Evolutionary conservation across 2,888 invertebrate genomes (phyloP), one percentile per base, ranked within the genome.

Genomic region (Hydroisotoma schaefferi): DNA sequence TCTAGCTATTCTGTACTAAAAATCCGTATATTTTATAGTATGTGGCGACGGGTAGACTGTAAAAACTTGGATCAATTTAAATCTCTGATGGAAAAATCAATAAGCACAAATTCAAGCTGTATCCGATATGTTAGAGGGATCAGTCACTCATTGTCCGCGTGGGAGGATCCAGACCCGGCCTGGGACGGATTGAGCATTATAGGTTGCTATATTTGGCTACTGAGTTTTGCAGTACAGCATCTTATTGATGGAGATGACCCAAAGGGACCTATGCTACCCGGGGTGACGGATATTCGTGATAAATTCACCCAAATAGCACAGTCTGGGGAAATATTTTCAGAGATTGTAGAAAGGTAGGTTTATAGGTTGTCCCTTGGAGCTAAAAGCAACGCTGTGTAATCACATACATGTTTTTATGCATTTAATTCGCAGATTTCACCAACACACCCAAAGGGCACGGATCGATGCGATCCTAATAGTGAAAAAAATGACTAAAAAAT

Each of bases 161-260:
- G 65, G 67, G 62, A 65, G 18, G 65, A 65, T 23, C 49, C 62
- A 5, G 33, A 59, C 8, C 61, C 59, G 6, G 62, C 57, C 1
- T 54, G 62, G n/a, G 63, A 65, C 25, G 64, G 65, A 4, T 38
- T 67, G 1, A 59, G 56, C 25, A 49, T 65, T 0, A 38, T 67
- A 5, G 64, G 64, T 10, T 47, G 67, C 8, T 58, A 63, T 52
- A 48, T 54, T 12, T 67, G 67, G 67, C 47, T 67, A 2, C 44
- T 67, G 2, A 58, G 54, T n/a, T 67, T 52, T 23, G 33, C 58
- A 0, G 38, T 56, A 10, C 67, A 64, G 20, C 58, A 60, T 57
- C 40, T 67, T 10, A 33, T 62, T 0, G 65, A 64, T 38, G 44
- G 52, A 20, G 56, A 56, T 12, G 22, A 43, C n/a, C 26, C 33